Conservation (phyloP, 1,140 invertebrate genomes). For the Meloidogyne hapla region DNA sequence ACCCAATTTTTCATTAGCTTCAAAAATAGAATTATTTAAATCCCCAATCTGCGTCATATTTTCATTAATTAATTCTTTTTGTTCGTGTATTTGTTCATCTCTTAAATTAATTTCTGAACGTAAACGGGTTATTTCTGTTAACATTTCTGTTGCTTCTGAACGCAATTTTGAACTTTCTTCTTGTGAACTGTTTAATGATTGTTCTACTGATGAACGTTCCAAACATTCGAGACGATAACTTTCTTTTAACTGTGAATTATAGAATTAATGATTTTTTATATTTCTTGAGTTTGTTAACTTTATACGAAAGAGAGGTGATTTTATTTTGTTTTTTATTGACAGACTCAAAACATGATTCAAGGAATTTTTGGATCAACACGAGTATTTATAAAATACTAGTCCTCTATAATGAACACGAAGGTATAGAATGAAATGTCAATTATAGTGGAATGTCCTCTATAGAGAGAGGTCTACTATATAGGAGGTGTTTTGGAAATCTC, state of each 20-base stretch:
- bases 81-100: constrained; percentile 30
- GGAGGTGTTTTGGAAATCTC: no score
- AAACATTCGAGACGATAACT: constrained; percentile 18
- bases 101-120: constrained; percentile 20
- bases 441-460: no score
- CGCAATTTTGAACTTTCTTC: constrained; percentile 25
- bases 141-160: constrained; percentile 27
- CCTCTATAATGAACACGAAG: no score
- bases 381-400: no score
- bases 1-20: constrained; percentile 34
- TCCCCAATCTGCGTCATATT: constrained; percentile 16
- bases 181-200: constrained; percentile 21
- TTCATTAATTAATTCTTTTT: constrained; percentile 22
- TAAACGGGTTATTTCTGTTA: constrained; percentile 21
- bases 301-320: no score
- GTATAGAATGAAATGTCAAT: no score
- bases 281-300: no score
- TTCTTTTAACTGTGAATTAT: constrained; percentile 34
- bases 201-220: constrained; percentile 31
- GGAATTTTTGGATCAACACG: no score
- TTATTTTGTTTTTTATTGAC: no score
- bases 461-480: no score
- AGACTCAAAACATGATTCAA: no score
- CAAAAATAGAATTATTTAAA: constrained; percentile 27
- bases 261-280: no score